Base-by-base conservation (phyloP, 2,113 vertebrate species). In the Rousettus leschenaultii region DNA sequence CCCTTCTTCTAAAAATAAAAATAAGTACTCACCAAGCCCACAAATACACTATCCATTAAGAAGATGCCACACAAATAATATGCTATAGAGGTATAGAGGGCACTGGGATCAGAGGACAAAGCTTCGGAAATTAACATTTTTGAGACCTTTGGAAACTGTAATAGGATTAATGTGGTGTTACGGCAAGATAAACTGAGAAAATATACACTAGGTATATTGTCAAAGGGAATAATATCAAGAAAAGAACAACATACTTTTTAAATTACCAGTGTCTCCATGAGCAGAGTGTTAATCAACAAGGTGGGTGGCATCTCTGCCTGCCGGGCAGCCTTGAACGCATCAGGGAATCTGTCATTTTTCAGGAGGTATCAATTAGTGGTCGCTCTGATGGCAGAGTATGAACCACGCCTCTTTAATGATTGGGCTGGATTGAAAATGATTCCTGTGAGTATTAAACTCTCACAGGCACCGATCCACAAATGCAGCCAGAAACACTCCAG, bases 281-380 rank as follows among this genome's bases (percentile, higher is more conserved):
- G 26, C 1, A 22, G 33, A 87, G 43, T 0, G 5, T 11, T 80
- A 40, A 53, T 96, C 61, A 55, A 0, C 11, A 24, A 95, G 18
- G 59, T 11, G 19, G 45, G 43, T 21, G 26, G 57, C 45, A 63
- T 63, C 24, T 53, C 11, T 53, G 35, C 45, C 40, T 40, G 11
- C 48, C 6, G 1, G 55, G 12, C 3, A 66, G 71, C 24, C 77
- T 78, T 43, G 13, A 70, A 63, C 0, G 0, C 40, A 51, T 48
- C 38, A 33, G 74, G 40, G 48, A 86, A 75, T 28, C 53, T 85
- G 70, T 53, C 28, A 63, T 48, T 94, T 96, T 57, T 89, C 65
- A 90, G 73, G 40, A 95, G 51, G 38, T 40, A 90, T 68, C 92
- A 87, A 35, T 87, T 92, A 95, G 79, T 12, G 14, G 11, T 18